Evolutionary conservation across 2,797 vertebrate genomes (phyloP), one percentile per base, ranked within the genome.

Genomic region (Lemur catta): DNA sequence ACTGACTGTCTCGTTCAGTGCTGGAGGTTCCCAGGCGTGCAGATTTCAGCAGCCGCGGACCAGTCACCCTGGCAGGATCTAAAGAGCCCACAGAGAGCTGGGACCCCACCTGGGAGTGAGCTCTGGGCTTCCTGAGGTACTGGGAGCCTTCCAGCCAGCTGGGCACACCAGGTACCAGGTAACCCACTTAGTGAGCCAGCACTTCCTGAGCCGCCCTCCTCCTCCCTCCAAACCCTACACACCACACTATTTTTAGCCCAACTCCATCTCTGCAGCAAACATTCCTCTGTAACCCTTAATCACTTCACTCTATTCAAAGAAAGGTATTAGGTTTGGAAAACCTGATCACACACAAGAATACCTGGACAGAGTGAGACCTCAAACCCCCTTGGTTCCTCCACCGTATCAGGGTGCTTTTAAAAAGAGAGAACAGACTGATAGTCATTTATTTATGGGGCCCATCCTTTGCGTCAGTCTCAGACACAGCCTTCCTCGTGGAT

Each of bases 191-290:
- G 14, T 17, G 4, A 3, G 52, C 61, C 41, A 18, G 38, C 17
- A 14, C 76, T 46, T 50, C n/a, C 57, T 18, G 43, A 38, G 87
- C 46, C 18, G 33, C 63, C 5, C 30, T 55, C 61, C n/a, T 26
- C n/a, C 41, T 57, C 18, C 7, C 84, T 78, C 28, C 26, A 33
- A 74, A 67, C 55, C 35, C 35, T 35, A 22, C n/a, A 30, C 10
- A 4, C 7, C 59, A 35, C 7, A 20, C 84, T 96, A 63, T 85
- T 74, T 92, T 74, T 76, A 91, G 95, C 67, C 22, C 63, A 35
- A 28, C 38, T 65, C 74, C 30, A 59, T 57, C 87, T 76, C 76
- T 4, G 52, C 67, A 80, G 76, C 22, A 8, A 67, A 43, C 2
- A 35, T 48, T 61, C 43, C 67, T 38, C 6, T 38, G 50, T 63